Evolutionary conservation across 1,140 invertebrate species (phyloP).

Genomic region (Saccostrea echinata): DNA sequence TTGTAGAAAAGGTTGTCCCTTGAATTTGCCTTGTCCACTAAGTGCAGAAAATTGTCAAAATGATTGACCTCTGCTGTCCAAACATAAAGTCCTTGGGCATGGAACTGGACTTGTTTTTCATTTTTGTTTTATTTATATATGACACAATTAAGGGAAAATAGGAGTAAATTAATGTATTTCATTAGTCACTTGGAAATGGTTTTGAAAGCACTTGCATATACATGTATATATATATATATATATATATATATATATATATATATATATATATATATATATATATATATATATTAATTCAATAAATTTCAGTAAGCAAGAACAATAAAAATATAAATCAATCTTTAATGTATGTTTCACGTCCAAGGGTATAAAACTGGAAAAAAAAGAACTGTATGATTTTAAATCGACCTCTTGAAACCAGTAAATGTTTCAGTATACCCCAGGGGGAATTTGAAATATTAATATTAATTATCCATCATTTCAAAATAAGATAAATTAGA

Average conservation of each 20-base stretch:
- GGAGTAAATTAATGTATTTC: not conserved
- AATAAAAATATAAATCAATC: not conserved
- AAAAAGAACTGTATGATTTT: not conserved
- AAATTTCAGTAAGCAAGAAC: not conserved
- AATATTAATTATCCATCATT: conserved; percentile 27
- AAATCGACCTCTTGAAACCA: not conserved
- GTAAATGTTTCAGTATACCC: not conserved
- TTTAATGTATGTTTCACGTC: not conserved
- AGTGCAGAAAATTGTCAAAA: conserved; percentile 34
- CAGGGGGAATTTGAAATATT: not conserved
- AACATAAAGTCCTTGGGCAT: not conserved
- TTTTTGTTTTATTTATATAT: not conserved
- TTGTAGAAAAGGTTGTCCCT: conserved; percentile 24
- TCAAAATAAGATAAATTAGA: not conserved
- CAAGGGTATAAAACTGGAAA: not conserved
- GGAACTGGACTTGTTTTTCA: not conserved
- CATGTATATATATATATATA: too few relatives aligned
- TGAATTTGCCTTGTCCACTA: conserved; percentile 19
- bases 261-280: too few relatives aligned
- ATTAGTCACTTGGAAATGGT: not conserved
- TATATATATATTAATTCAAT: too few relatives aligned
- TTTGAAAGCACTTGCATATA: too few relatives aligned
- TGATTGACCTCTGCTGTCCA: conserved; percentile 21
- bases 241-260: too few relatives aligned
- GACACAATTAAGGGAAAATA: not conserved